A percentile compares a stretch with the other conserved stretches of the same genome.
phyloP scores from a whole-genome alignment of 2,113 vertebrate genomes.

The Passer montanus region DNA sequence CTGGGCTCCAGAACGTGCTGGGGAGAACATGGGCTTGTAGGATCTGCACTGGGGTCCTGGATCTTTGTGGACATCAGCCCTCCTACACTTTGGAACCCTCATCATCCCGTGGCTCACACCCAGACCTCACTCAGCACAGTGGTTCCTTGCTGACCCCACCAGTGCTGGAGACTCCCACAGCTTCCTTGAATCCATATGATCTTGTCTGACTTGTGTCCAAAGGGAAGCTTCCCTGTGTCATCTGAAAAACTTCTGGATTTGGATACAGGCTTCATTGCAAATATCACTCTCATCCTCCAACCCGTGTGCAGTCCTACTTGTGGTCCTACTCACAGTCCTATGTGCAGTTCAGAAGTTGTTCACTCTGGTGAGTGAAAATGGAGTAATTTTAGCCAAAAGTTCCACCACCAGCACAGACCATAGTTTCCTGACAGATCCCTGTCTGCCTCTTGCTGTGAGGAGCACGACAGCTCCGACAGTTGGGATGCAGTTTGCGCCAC shows the following conservation, averaged over 20 bases:
- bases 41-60: no score
- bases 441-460: background rate
- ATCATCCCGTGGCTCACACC: background rate
- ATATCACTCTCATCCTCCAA: background rate
- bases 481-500: background rate
- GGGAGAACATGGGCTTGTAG: accelerated
- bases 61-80: background rate
- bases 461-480: accelerated
- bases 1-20: background rate
- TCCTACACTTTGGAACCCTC: background rate
- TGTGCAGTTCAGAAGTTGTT: accelerated
- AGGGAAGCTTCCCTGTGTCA: background rate
- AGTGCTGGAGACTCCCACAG: background rate
- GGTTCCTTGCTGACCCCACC: accelerated
- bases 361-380: accelerated
- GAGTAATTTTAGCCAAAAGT: background rate
- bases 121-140: background rate
- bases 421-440: background rate
- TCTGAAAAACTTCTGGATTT: background rate
- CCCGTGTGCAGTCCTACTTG: background rate
- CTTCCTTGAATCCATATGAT: background rate
- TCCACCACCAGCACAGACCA: accelerated
- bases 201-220: accelerated
- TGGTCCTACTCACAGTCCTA: background rate
- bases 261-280: background rate